Base-by-base conservation (phyloP, 2,888 invertebrate genomes). In the Zaprionus obscuricornis region DNA sequence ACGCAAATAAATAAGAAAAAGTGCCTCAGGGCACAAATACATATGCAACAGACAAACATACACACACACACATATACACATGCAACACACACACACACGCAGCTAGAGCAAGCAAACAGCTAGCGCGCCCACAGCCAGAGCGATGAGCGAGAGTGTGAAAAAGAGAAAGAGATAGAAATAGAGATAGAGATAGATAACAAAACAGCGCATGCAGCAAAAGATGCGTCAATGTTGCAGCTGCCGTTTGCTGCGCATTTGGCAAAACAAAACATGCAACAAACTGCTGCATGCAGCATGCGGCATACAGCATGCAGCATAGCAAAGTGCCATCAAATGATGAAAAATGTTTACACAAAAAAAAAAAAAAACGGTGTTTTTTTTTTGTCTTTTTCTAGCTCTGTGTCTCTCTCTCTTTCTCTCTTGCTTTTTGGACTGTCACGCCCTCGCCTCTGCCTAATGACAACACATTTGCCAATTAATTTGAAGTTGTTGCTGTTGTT, bases 1-100 rank as follows among this genome's bases (percentile, higher is more conserved):
- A 84, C 84, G 84, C 81, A 78, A 78, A 78, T 78, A 78, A 78
- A 78, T 78, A 84, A 78, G 84, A 84, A 84, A n/a, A 81, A 78
- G 66, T 74, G 77, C 84, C 84, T 65, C 74, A 66, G 84, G 78
- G 84, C 60, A 67, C 51, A 62, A n/a, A n/a, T n/a, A n/a, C n/a
- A n/a, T n/a, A n/a, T 8, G 10, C 29, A 29, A 11, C 37, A 37
- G n/a, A n/a, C 18, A 45, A 14, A 52, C 29, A 43, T 10, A 29
- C 10, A 18, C 13, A 39, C 34, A 20, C 39, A 56, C 27, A 49
- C 14, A 18, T 16, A 37, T 22, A 45, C 22, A 34, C 22, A 56
- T n/a, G 39, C 18, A n/a, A 55, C 18, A 59, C 29, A 31, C 33
- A 42, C 24, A 33, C 13, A 24, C n/a, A 36, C 17, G 17, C 26